Percentiles rank a stretch among this genome's conserved stretches.
phyloP scores from a whole-genome alignment of 1,140 invertebrate genomes.

The Drosophila ercepeae region DNA sequence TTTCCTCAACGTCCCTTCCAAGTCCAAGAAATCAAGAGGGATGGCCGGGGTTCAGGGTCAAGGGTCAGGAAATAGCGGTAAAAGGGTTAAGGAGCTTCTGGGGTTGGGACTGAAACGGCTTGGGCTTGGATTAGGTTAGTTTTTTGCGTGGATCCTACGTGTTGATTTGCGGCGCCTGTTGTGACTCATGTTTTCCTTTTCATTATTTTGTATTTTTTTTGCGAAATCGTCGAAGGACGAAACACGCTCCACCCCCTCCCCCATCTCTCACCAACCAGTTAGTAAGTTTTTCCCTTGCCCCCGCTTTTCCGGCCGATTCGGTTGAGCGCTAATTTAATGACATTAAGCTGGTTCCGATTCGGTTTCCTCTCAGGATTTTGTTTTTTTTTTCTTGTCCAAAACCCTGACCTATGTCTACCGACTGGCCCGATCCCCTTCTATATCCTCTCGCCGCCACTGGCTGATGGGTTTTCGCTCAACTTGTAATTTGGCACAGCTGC shows the following conservation, averaged over 20 bases:
- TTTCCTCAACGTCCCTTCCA: slow-evolving; percentile 15
- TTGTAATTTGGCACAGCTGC: slow-evolving; percentile 67
- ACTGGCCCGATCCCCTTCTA: neutral
- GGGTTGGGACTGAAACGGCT: neutral
- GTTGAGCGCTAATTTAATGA: slow-evolving; percentile 67
- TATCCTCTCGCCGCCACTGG: neutral
- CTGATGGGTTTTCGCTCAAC: slow-evolving; percentile 18
- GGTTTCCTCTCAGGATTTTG: slow-evolving; percentile 30
- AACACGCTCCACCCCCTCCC: too few species aligned
- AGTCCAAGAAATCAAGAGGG: neutral
- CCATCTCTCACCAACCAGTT: too few species aligned
- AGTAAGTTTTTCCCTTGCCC: too few species aligned
- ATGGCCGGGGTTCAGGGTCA: neutral
- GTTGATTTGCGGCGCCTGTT: slow-evolving; percentile 61
- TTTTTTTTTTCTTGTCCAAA: neutral
- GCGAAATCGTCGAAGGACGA: neutral
- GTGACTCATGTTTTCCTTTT: slow-evolving; percentile 11
- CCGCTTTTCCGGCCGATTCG: slow-evolving; percentile 68
- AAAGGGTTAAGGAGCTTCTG: neutral
- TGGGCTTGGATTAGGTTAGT: slow-evolving; percentile 17
- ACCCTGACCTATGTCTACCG: neutral
- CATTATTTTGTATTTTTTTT: slow-evolving; percentile 4
- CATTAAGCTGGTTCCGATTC: slow-evolving; percentile 56
- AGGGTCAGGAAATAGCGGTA: neutral
- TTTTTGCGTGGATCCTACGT: slow-evolving; percentile 50